Base-by-base conservation (phyloP, 1,140 invertebrate genomes). In the Calycopis cecrops region DNA sequence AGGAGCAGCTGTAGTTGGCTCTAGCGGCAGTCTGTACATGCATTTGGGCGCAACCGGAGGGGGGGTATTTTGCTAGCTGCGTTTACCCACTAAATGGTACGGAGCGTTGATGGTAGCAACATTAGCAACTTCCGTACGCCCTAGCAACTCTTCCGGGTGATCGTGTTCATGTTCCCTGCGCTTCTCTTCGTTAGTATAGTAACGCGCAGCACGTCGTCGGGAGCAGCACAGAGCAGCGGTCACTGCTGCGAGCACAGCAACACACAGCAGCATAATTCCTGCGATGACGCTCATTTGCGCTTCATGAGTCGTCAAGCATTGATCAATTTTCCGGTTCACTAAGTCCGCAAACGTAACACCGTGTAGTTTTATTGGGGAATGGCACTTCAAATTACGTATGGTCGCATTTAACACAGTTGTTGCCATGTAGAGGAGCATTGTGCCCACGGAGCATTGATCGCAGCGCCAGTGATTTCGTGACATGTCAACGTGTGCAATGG, bases 111-210 rank as follows among this genome's bases (percentile, higher is more conserved):
- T 83, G 7, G 83, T 84, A 1, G 83, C 79, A 10, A 86, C 80
- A 50, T 68, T 80, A 21, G 75, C 71, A 9, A 83, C 52, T 52
- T 86, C 79, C 1, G 78, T 80, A 7, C 69, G 72, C 0, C 70
- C 69, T 7, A 80, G 60, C 18, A 78, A 53, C 47, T 85, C 76
- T 9, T 84, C 81, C 0, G 78, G 82, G 58, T 88, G 88, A 4
- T 90, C 88, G 49, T 88, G 88, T 40, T 88, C 88, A 12, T 86
- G 85, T 56, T 90, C 89, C 38, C 85, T 72, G 10, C 90, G 71
- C 63, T 92, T 91, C 62, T 92, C 92, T 74, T 93, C 93, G 70
- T 93, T 90, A 0, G 93, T 94, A 73, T 94, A 94, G 71, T 94
- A 94, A 35, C 90, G 90, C 9, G 92, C 92, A 0, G 92, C 90